phyloP scores from a whole-genome alignment of 2,113 vertebrate genomes.

The rat (Rattus norvegicus) region GRCr8 NC_086019.1:20374501-20375000 shows the following conservation, averaged over 20 bases:
- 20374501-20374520: neutral
- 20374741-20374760: neutral
- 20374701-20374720: neutral
- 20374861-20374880: neutral
- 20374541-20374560: neutral
- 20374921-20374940: neutral
- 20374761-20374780: neutral
- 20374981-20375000: neutral
- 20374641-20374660: neutral
- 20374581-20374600: neutral
- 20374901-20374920: constrained; percentile 21
- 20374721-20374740: neutral
- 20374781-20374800: constrained; percentile 44
- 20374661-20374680: neutral
- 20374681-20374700: neutral
- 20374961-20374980: constrained; percentile 36
- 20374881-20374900: constrained; percentile 3
- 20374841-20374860: constrained; percentile 7
- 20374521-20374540: neutral
- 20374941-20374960: neutral
- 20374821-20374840: neutral
- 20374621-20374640: neutral
- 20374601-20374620: neutral
- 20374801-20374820: constrained; percentile 1
- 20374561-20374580: neutral